Conservation (phyloP, 1,140 invertebrate genomes). For the Brachionus asplanchnoidis region DNA sequence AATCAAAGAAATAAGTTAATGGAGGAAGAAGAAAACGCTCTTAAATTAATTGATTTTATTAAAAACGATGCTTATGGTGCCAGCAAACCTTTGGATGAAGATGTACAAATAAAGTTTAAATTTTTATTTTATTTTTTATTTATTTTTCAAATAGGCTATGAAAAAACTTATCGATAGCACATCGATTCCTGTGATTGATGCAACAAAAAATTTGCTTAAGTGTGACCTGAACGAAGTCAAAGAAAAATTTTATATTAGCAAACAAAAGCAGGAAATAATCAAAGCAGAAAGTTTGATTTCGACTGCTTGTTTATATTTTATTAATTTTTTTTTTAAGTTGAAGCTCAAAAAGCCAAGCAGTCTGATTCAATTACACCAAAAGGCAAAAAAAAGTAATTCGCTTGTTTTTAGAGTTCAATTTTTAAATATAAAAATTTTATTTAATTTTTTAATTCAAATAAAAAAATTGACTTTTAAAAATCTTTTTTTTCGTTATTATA, state of each 20-base stretch:
- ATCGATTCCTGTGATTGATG: not conserved
- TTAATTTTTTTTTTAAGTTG: not conserved
- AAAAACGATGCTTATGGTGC: constrained; percentile 3
- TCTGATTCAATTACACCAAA: not conserved
- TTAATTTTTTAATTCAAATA: not conserved
- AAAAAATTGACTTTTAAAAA: not conserved
- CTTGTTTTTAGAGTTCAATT: not conserved
- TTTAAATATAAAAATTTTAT: not conserved
- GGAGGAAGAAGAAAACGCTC: not conserved
- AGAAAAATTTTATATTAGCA: not conserved
- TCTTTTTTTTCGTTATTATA: too few relatives aligned
- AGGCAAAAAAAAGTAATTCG: not conserved
- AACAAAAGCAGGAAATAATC: not conserved
- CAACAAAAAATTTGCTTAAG: not conserved
- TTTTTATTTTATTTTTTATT: not conserved
- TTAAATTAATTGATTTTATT: not conserved
- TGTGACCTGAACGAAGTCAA: not conserved
- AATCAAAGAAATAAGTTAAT: not conserved
- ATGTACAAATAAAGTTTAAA: not conserved
- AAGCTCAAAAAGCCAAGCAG: not conserved
- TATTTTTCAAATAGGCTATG: not conserved
- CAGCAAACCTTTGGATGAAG: not conserved
- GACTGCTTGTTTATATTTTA: not conserved
- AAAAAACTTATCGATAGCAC: not conserved
- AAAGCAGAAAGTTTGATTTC: not conserved